These are phyloP conservation scores for Ptiloglossa arizonensis DNA, from an alignment of 1,140 invertebrate species.

Conservation along the genomic window DNA sequence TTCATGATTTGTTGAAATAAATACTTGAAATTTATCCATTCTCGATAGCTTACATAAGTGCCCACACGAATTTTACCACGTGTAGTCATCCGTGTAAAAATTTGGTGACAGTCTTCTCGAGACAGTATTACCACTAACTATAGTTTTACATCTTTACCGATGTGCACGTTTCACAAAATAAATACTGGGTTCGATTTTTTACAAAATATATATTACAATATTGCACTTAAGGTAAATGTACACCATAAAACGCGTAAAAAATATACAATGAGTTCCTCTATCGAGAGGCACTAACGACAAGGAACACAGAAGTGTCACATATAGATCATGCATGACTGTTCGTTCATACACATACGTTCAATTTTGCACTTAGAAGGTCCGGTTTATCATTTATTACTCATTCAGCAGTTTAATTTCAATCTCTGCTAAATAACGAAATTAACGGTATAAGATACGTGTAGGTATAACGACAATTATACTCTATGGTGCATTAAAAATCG, in stretches of 20 bases:
- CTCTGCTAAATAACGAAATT: conserved; percentile 42
- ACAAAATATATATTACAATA: conserved; percentile 69
- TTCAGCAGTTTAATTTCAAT: conserved; percentile 51
- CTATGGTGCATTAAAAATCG: neutral
- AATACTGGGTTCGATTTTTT: conserved; percentile 63
- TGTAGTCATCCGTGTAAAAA: conserved; percentile 49
- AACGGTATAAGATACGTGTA: conserved; percentile 42
- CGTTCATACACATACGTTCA: conserved; percentile 42
- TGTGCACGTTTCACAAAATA: conserved; percentile 60
- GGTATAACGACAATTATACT: conserved; percentile 40
- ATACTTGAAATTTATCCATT: conserved; percentile 42
- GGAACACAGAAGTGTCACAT: conserved; percentile 63
- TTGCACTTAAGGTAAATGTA: conserved; percentile 67
- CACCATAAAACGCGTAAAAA: conserved; percentile 68
- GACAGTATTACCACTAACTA: conserved; percentile 36
- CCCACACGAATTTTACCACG: neutral
- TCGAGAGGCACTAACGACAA: conserved; percentile 66
- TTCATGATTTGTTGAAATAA: conserved; percentile 23
- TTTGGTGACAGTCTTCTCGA: conserved; percentile 33
- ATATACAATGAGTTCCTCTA: conserved; percentile 66
- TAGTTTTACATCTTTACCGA: conserved; percentile 57
- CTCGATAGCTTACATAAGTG: neutral
- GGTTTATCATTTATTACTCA: conserved; percentile 32
- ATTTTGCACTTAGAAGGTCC: conserved; percentile 52
- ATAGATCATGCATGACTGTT: conserved; percentile 47